Evolutionary conservation across 1,140 invertebrate species (phyloP).

Genomic region (Eulimnadia texana): DNA sequence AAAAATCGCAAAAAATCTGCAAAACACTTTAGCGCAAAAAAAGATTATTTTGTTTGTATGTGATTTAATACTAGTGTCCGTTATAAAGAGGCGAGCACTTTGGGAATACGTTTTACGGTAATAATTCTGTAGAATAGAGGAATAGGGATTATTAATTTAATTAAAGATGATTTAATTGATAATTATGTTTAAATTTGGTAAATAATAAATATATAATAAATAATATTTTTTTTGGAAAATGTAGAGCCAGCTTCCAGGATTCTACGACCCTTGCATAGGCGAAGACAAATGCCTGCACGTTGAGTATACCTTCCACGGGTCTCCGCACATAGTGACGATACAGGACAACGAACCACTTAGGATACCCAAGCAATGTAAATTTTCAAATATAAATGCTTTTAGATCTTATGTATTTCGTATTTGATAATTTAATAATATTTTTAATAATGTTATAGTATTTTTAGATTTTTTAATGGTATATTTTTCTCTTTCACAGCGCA

Average conservation of each 20-base stretch:
- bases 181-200: too few relatives aligned
- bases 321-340: slow-evolving; percentile 61
- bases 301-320: slow-evolving; percentile 67
- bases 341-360: slow-evolving; percentile 58
- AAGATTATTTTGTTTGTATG: too few relatives aligned
- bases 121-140: too few relatives aligned
- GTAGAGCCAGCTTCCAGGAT: slow-evolving; percentile 85
- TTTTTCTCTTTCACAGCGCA: slow-evolving; percentile 3
- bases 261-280: slow-evolving; percentile 89
- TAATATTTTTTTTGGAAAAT: slow-evolving; percentile 23
- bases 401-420: not conserved
- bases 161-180: too few relatives aligned
- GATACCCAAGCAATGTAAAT: slow-evolving; percentile 54
- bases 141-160: too few relatives aligned
- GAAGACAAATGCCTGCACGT: slow-evolving; percentile 80
- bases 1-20: too few relatives aligned
- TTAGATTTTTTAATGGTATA: not conserved
- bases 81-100: too few relatives aligned
- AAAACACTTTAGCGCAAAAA: too few relatives aligned
- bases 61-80: too few relatives aligned
- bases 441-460: too few relatives aligned
- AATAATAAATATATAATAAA: not conserved
- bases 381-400: not conserved
- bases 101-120: too few relatives aligned
- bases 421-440: too few relatives aligned